Base-by-base conservation (phyloP, 2,888 invertebrate genomes). In the Diogma glabrata region DNA sequence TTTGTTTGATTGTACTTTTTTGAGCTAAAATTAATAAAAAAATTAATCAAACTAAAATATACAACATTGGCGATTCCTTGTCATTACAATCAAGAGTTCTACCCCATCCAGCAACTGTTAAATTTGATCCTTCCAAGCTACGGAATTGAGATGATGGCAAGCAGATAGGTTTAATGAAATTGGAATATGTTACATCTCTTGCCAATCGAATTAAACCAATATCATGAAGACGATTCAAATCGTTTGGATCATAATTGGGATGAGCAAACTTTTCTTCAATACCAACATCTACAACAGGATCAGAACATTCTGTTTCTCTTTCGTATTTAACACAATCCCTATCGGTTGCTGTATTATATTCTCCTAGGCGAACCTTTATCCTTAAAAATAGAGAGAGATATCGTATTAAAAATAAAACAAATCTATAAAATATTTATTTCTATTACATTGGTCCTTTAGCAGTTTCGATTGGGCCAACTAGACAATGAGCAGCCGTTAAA, bases 171-270 rank as follows among this genome's bases (percentile, higher is more conserved):
- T 71, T 66, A 6, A 79, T 69, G 55, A 65, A 79, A 59, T 74
- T 77, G 1, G 67, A 76, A 60, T 73, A 79, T 10, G 62, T 55
- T 0, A 81, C 79, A 28, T 76, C 69, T 1, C 65, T 63, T 1
- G 72, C 61, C 8, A 88, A 67, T 38, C 86, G 73, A 8, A 88
- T 60, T 4, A 88, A 66, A 0, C 83, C 87, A 38, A 88, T 84
- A 61, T 88, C 88, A 60, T 86, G 64, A 48, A 73, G 71, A 54
- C 82, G 81, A 60, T 82, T 72, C 0, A 55, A 55, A 54, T 75
- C 75, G 0, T 59, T 57, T 0, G 82, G 76, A 48, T 69, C 63
- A 62, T 86, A 88, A 0, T 67, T 60, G 56, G 81, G 80, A 60
- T 88, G 87, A 0, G 77, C 67, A 17, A 82, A 80, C 47, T 70